These are phyloP conservation scores for Odobenus rosmarus DNA, from an alignment of 2,113 vertebrate genomes.

Conservation along the genomic window DNA sequence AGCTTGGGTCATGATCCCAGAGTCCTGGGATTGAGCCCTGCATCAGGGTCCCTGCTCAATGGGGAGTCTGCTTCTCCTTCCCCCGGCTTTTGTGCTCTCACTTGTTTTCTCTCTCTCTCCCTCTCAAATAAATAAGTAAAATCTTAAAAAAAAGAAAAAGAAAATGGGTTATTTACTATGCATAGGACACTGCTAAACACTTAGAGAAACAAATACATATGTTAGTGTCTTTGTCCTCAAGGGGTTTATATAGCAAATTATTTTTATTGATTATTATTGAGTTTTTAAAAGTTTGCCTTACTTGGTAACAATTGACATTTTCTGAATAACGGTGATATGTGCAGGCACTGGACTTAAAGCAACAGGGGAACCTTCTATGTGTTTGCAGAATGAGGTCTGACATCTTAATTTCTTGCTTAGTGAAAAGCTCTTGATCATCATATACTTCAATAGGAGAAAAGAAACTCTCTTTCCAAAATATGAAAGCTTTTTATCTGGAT, in stretches of 20 bases:
- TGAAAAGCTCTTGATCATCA: background rate
- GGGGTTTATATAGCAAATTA: background rate
- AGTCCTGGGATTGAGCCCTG: too few species aligned
- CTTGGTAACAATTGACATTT: background rate
- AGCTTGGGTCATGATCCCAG: too few species aligned
- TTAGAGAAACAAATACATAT: background rate
- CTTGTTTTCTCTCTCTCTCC: too few species aligned
- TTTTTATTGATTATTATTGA: background rate
- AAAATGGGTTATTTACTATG: background rate
- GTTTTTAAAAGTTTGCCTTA: background rate
- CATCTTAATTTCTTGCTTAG: background rate
- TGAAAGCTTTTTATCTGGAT: background rate
- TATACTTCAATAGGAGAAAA: background rate
- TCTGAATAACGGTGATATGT: background rate
- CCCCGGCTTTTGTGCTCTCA: too few species aligned
- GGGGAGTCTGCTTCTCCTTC: too few species aligned
- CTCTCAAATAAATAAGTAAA: too few species aligned
- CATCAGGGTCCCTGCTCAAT: too few species aligned
- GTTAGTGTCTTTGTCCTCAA: background rate
- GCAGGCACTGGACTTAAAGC: background rate
- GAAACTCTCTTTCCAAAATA: background rate
- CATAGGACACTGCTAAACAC: background rate
- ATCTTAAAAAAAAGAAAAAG: too few species aligned
- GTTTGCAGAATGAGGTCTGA: background rate
- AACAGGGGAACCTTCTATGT: background rate